phyloP scores from a whole-genome alignment of 2,797 vertebrate species.

The Microctenopoma lineatum region DNA sequence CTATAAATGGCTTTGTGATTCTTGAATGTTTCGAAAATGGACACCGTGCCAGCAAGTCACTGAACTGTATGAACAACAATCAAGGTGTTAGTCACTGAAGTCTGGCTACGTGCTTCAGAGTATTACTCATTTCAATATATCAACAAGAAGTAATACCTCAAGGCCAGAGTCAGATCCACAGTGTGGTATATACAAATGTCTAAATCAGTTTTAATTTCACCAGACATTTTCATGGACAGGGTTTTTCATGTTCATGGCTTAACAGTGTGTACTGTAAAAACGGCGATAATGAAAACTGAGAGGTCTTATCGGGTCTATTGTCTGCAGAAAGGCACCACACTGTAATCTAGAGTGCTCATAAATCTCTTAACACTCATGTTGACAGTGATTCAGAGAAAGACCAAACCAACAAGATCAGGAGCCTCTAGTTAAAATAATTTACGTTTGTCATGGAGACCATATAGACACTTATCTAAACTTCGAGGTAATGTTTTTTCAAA shows the following conservation, averaged over 20 bases:
- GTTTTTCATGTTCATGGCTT: constrained; percentile 6
- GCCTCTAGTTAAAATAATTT: neutral
- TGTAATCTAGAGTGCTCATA: constrained; percentile 27
- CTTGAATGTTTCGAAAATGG: constrained; percentile 4
- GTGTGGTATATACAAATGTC: neutral
- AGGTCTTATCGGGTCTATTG: constrained; percentile 27
- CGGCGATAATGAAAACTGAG: constrained; percentile 19
- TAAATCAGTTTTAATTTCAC: neutral
- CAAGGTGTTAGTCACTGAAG: neutral
- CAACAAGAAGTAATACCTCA: constrained; percentile 29
- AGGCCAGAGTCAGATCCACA: constrained; percentile 3
- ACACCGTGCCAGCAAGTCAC: neutral
- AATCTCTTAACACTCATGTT: constrained; percentile 30
- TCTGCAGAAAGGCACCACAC: constrained; percentile 2
- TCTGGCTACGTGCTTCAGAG: constrained; percentile 10
- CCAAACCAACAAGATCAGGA: constrained; percentile 5
- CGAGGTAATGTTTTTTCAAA: neutral
- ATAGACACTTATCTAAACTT: neutral
- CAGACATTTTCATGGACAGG: neutral
- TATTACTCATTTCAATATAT: constrained; percentile 27
- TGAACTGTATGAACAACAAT: neutral
- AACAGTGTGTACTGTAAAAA: constrained; percentile 25
- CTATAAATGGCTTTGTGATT: constrained; percentile 20
- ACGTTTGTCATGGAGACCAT: neutral
- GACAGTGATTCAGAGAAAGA: constrained; percentile 22